These are phyloP conservation scores for Cryptomyrus ogoouensis DNA, from an alignment of 2,113 vertebrate genomes.

Conservation along the genomic window DNA sequence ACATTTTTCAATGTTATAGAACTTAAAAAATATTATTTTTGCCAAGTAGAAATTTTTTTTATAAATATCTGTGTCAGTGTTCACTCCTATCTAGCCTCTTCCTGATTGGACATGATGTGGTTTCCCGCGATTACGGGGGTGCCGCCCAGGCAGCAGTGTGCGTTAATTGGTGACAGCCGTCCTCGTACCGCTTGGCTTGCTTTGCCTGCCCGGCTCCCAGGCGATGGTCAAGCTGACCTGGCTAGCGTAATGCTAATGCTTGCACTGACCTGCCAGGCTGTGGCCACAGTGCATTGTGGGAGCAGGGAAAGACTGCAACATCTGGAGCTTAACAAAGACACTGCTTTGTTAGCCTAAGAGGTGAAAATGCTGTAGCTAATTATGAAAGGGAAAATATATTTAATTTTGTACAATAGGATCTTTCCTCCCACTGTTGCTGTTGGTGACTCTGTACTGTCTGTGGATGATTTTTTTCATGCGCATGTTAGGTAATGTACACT, in stretches of 20 bases:
- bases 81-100: not conserved
- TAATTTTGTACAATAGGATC: not conserved
- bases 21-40: not conserved
- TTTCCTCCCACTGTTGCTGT: not conserved
- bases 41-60: not conserved
- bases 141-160: not conserved
- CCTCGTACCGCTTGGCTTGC: not conserved
- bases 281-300: not conserved
- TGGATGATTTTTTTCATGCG: not conserved
- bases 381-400: not conserved
- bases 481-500: not conserved
- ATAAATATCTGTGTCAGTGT: not conserved
- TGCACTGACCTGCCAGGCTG: not conserved
- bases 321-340: not conserved
- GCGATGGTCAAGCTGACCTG: not conserved
- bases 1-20: not conserved
- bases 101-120: not conserved
- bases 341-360: not conserved
- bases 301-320: not conserved
- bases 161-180: not conserved
- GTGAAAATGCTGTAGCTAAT: not conserved
- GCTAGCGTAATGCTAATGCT: not conserved
- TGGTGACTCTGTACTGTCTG: not conserved
- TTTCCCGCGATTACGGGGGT: not conserved
- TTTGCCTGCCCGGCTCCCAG: not conserved